Percentiles rank a stretch among this genome's conserved stretches.
These are phyloP conservation scores for Cairina moschata DNA, from an alignment of 2,113 vertebrate genomes.

Conservation along the genomic window DNA sequence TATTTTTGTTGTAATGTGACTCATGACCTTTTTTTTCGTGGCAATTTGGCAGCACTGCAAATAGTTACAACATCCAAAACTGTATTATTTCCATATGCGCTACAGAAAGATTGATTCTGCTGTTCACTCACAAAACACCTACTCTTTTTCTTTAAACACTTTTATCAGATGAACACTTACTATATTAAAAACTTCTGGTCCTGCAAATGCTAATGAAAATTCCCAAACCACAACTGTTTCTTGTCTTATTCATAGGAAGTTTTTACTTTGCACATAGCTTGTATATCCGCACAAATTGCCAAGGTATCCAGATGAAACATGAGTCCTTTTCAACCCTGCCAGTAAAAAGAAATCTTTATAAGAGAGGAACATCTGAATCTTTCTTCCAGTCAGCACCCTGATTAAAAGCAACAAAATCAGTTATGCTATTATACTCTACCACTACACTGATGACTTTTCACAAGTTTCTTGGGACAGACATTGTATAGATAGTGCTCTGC, in stretches of 20 bases:
- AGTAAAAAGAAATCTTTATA: neutral
- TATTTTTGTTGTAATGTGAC: neutral
- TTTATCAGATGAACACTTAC: neutral
- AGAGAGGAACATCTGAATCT: neutral
- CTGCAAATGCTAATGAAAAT: neutral
- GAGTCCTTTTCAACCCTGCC: neutral
- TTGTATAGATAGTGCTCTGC: neutral
- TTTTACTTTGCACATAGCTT: neutral
- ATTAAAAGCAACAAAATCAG: neutral
- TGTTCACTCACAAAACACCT: neutral
- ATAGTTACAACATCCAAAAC: neutral
- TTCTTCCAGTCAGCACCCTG: neutral
- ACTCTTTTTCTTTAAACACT: neutral
- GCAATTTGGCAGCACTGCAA: neutral
- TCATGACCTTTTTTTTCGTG: neutral
- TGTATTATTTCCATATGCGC: neutral
- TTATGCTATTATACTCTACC: neutral
- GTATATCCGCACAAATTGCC: neutral
- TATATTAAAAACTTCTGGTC: neutral
- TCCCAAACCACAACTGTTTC: neutral
- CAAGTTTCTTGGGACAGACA: neutral
- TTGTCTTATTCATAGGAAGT: neutral
- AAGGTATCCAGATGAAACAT: neutral
- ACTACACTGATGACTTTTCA: neutral
- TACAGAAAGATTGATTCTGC: neutral